Evolutionary conservation across 2,797 vertebrate genomes (phyloP).

Genomic region (Artibeus jamaicensis): DNA sequence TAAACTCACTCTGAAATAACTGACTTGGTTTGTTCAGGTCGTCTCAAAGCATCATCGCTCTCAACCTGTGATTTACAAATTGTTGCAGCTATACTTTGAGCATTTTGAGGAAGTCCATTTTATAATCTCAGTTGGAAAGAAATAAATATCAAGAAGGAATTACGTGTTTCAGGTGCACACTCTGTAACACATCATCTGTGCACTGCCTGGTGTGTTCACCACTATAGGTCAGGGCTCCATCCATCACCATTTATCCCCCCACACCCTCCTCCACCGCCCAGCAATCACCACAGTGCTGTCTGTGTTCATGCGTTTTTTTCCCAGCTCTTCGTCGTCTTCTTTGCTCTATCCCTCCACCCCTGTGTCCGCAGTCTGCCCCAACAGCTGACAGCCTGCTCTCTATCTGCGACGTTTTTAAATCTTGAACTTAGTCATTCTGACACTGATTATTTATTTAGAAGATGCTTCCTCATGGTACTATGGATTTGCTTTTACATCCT

Average conservation of each 20-base stretch:
- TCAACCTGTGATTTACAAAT: background rate
- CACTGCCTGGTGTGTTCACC: background rate
- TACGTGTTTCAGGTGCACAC: background rate
- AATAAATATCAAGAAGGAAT: background rate
- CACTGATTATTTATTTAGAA: background rate
- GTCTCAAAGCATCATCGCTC: background rate
- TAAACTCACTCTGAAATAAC: background rate
- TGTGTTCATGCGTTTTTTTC: background rate
- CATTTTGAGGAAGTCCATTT: background rate
- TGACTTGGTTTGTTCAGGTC: background rate
- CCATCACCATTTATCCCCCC: too few relatives aligned
- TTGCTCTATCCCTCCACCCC: background rate
- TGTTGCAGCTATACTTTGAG: background rate
- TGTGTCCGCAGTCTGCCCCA: background rate
- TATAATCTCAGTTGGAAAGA: slow-evolving; percentile 1
- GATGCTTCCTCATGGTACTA: background rate
- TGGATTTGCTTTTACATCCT: background rate
- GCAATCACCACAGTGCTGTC: background rate
- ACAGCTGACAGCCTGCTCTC: background rate
- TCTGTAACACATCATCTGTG: background rate
- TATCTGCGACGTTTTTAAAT: background rate
- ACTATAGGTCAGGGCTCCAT: background rate
- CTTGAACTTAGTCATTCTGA: background rate
- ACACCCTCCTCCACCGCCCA: background rate
- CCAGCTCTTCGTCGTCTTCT: background rate